These are phyloP conservation scores for Bradysia coprophila DNA, from an alignment of 1,140 invertebrate species.

Conservation along the genomic window DNA sequence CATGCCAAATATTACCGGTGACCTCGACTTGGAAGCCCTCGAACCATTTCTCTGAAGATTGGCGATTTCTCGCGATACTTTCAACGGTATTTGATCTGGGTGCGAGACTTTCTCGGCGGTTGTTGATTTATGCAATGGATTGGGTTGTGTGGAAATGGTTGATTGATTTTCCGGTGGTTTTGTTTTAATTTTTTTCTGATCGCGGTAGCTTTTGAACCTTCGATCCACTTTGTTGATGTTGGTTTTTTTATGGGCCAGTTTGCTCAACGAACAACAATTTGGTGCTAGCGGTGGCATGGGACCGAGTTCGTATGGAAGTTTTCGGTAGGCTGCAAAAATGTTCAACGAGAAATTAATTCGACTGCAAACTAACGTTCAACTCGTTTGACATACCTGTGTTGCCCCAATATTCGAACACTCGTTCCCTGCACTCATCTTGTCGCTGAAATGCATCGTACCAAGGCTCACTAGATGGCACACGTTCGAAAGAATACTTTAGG, in stretches of 20 bases:
- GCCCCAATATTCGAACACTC: slow-evolving; percentile 18
- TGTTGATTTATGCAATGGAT: too few species aligned
- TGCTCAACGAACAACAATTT: slow-evolving; percentile 25
- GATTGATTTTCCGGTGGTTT: neutral
- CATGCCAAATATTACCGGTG: too few species aligned
- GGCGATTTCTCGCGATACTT: neutral
- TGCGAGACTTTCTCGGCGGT: too few species aligned
- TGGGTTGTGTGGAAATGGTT: neutral
- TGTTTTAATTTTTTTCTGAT: neutral
- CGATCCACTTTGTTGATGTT: neutral
- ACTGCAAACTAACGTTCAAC: neutral
- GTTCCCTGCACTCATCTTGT: slow-evolving; percentile 47
- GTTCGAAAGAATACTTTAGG: slow-evolving; percentile 57
- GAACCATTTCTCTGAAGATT: too few species aligned
- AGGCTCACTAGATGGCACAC: slow-evolving; percentile 44
- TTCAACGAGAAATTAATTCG: slow-evolving; percentile 23
- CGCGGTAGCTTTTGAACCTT: neutral
- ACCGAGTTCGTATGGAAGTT: slow-evolving; percentile 59
- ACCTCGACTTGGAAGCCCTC: neutral
- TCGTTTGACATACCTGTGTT: slow-evolving; percentile 7
- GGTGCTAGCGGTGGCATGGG: slow-evolving; percentile 35
- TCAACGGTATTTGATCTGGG: neutral
- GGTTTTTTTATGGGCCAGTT: neutral
- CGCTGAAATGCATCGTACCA: slow-evolving; percentile 62
- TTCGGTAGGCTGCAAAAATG: slow-evolving; percentile 33